phyloP scores from a whole-genome alignment of 2,888 invertebrate species.

The Calephelis perditalis region DNA sequence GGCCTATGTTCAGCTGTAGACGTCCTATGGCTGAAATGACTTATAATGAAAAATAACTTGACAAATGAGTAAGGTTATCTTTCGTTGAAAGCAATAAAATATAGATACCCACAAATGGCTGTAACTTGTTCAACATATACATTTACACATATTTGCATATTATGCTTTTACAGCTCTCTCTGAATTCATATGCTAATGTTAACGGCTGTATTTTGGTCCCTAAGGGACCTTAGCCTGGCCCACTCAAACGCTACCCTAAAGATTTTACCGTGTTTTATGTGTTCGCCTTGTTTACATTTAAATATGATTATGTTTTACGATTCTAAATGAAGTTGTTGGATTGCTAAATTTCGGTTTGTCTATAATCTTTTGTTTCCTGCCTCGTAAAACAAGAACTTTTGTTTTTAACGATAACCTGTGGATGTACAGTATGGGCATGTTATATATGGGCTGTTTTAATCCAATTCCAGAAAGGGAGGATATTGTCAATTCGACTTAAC shows the following conservation, averaged over 20 bases:
- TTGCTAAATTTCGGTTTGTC: not conserved
- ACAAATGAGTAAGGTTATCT: too few relatives aligned
- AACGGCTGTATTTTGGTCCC: slow-evolving; percentile 51
- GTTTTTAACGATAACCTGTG: too few relatives aligned
- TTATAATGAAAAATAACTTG: too few relatives aligned
- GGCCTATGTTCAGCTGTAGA: too few relatives aligned
- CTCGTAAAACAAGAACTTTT: not conserved
- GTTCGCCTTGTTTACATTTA: slow-evolving; percentile 28
- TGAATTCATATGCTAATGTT: slow-evolving; percentile 67
- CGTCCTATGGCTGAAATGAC: too few relatives aligned
- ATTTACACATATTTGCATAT: slow-evolving; percentile 54
- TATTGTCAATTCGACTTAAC: too few relatives aligned
- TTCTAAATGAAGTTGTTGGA: slow-evolving; percentile 6
- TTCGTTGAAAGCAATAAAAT: too few relatives aligned
- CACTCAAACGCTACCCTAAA: slow-evolving; percentile 43
- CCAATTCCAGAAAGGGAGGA: too few relatives aligned
- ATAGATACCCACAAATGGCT: not conserved
- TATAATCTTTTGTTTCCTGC: not conserved
- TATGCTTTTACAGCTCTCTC: slow-evolving; percentile 65
- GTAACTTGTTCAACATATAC: not conserved
- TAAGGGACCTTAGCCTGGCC: slow-evolving; percentile 35
- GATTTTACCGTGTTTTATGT: slow-evolving; percentile 42
- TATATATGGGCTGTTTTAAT: too few relatives aligned
- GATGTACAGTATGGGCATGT: too few relatives aligned
- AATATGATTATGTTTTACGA: slow-evolving; percentile 19